Evolutionary conservation across 2,113 vertebrate species (phyloP).

Genomic region (Antidorcas marsupialis): DNA sequence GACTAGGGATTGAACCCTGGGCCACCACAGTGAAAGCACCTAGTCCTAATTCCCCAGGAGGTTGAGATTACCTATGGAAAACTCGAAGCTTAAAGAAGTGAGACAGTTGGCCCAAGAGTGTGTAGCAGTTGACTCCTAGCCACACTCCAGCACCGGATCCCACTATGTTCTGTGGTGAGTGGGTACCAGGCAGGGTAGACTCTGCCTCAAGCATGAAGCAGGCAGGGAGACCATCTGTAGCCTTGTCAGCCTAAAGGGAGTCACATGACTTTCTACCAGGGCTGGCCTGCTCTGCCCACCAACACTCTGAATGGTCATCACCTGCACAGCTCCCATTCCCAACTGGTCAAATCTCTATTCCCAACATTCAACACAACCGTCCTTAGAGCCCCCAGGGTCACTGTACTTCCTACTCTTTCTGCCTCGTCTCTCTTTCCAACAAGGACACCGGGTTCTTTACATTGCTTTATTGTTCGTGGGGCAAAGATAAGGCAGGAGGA

Average conservation of each 20-base stretch:
- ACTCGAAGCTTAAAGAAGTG: background rate
- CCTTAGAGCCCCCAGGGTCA: background rate
- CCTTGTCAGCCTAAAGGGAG: background rate
- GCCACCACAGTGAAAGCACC: background rate
- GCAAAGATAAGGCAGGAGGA: background rate
- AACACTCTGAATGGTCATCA: background rate
- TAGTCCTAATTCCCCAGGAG: background rate
- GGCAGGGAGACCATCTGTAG: too few species aligned
- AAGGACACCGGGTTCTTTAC: background rate
- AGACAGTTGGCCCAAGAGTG: background rate
- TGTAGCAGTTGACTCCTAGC: background rate
- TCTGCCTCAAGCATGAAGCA: background rate
- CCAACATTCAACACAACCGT: background rate
- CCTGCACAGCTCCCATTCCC: background rate
- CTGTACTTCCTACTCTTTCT: background rate
- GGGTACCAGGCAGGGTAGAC: background rate
- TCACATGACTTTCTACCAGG: background rate
- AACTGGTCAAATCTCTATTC: background rate
- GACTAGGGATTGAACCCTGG: background rate
- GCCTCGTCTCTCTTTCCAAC: background rate
- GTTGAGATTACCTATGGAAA: background rate
- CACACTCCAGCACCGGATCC: background rate
- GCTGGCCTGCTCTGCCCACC: background rate
- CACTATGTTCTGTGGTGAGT: accelerated
- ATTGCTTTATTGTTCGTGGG: conserved; percentile 13